A percentile compares a stretch with the other conserved stretches of the same genome.
Evolutionary conservation across 1,140 invertebrate species (phyloP).

Genomic region (Procambarus clarkii): DNA sequence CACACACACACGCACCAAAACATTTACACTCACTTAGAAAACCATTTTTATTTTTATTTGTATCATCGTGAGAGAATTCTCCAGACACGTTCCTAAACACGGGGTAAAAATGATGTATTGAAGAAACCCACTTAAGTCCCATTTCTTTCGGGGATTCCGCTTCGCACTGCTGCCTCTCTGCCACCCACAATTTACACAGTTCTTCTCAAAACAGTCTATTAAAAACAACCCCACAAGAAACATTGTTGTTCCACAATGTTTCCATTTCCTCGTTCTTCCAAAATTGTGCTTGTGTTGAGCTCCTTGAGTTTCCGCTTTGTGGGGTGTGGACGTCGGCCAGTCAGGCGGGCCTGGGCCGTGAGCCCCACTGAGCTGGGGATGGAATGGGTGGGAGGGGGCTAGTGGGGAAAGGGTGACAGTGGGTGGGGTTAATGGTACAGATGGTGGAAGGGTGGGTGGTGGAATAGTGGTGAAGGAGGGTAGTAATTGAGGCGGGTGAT

Average conservation of each 20-base stretch:
- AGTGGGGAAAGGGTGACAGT: too few species aligned
- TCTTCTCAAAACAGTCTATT: background rate
- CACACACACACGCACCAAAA: background rate
- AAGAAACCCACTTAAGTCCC: background rate
- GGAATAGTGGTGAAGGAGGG: too few species aligned
- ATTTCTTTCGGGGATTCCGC: background rate
- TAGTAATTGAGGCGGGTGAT: too few species aligned
- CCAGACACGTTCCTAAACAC: background rate
- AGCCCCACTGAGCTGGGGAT: too few species aligned
- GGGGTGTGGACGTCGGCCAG: background rate
- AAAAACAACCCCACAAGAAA: background rate
- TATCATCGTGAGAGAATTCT: background rate
- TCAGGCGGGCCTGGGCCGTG: too few species aligned
- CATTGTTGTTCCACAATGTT: background rate
- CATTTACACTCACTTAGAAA: background rate
- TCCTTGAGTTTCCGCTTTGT: background rate
- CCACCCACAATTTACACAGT: background rate
- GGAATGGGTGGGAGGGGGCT: too few species aligned
- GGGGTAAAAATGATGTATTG: background rate
- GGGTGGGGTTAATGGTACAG: too few species aligned
- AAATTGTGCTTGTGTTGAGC: background rate
- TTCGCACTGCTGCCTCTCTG: background rate
- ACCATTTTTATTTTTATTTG: too few species aligned
- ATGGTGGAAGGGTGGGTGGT: too few species aligned
- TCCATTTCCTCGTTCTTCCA: background rate